Evolutionary conservation across 2,113 vertebrate species (phyloP).

Genomic region (Xyliphius kryptos): DNA sequence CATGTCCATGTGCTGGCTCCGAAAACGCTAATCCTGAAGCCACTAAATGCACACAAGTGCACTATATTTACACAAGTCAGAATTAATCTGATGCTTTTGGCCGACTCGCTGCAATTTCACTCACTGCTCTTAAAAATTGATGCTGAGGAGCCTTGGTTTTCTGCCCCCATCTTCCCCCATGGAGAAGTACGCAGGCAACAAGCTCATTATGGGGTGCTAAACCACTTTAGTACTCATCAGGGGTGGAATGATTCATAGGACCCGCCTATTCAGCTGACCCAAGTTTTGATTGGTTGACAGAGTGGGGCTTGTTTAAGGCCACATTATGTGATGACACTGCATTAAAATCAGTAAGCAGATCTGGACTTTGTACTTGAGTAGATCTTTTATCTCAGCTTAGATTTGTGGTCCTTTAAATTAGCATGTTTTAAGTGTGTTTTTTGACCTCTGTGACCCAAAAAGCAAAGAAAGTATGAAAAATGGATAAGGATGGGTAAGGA

Average conservation of each 20-base stretch:
- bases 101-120: no score
- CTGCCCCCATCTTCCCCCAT: no score
- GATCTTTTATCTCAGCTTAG: constrained; percentile 1
- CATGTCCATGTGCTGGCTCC: constrained; percentile 29
- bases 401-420: constrained; percentile 4
- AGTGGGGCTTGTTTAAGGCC: no score
- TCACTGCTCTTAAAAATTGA: no score
- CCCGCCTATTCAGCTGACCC: constrained; percentile 29
- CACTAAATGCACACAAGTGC: constrained; percentile 37
- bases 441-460: no score
- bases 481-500: no score
- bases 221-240: constrained; percentile 40
- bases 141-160: no score
- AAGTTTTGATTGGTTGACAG: constrained; percentile 54
- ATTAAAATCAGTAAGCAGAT: constrained; percentile 28
- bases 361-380: not conserved
- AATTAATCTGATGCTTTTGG: constrained; percentile 54
- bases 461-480: no score
- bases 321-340: no score
- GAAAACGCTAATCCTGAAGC: constrained; percentile 39
- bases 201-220: constrained; percentile 54
- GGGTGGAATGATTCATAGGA: constrained; percentile 1
- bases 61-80: constrained; percentile 33
- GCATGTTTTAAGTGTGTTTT: no score
- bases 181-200: constrained; percentile 44